These are phyloP conservation scores for Sussaba pulchella DNA, from an alignment of 2,888 invertebrate species.

Conservation along the genomic window DNA sequence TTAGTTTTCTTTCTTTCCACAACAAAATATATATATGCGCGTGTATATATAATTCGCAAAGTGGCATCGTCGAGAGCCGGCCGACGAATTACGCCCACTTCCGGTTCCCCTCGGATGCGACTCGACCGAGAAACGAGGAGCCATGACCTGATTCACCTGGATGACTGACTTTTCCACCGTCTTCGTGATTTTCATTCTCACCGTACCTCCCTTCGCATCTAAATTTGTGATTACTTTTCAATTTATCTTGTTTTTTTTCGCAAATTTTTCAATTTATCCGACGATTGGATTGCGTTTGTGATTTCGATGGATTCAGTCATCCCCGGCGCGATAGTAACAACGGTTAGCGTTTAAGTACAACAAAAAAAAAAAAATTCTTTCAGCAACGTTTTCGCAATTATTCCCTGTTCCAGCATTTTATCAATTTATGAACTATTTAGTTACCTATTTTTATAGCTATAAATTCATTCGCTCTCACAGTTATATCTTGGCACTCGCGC, in stretches of 20 bases:
- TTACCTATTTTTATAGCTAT: slow-evolving; percentile 26
- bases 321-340: slow-evolving; percentile 66
- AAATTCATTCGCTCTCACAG: slow-evolving; percentile 41
- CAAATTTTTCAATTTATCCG: slow-evolving; percentile 6
- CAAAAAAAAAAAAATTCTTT: slow-evolving; percentile 67
- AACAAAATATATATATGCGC: slow-evolving; percentile 25
- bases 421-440: slow-evolving; percentile 45
- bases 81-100: slow-evolving; percentile 63
- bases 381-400: slow-evolving; percentile 36
- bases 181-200: background rate
- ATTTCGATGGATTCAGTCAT: slow-evolving; percentile 36
- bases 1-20: slow-evolving; percentile 5
- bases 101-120: slow-evolving; percentile 56
- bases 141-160: slow-evolving; percentile 53
- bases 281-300: background rate
- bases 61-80: slow-evolving; percentile 55
- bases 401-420: slow-evolving; percentile 45
- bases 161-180: slow-evolving; percentile 41
- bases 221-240: slow-evolving; percentile 14
- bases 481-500: slow-evolving; percentile 43
- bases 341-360: slow-evolving; percentile 77
- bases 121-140: slow-evolving; percentile 60
- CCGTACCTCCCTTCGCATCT: background rate
- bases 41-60: slow-evolving; percentile 42
- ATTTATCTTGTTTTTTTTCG: slow-evolving; percentile 36